phyloP scores from a whole-genome alignment of 64 coral and sea anemone genomes.

The Stylophora pistillata region DNA sequence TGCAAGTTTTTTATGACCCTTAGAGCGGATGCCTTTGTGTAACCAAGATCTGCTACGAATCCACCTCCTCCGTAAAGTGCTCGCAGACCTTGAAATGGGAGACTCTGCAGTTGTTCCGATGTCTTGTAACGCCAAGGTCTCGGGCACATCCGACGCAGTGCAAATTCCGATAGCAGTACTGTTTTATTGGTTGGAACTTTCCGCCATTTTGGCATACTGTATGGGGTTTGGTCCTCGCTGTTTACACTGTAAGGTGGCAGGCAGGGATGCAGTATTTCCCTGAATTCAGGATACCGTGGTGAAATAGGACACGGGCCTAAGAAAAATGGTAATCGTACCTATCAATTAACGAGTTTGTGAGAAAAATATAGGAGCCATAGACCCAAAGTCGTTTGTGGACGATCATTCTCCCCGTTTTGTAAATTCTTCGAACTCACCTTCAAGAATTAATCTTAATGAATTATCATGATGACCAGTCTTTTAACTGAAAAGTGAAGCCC shows the following conservation, averaged over 20 bases:
- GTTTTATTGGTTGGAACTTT: slow-evolving; percentile 60
- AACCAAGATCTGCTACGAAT: slow-evolving; percentile 84
- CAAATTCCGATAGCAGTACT: slow-evolving; percentile 70
- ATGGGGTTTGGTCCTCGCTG: slow-evolving; percentile 69
- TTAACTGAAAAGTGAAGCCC: background rate
- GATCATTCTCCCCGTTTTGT: too few relatives aligned
- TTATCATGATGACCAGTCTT: too few relatives aligned
- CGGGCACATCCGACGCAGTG: slow-evolving; percentile 75
- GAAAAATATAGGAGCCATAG: background rate
- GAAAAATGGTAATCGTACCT: background rate
- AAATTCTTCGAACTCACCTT: too few relatives aligned
- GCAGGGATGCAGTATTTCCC: slow-evolving; percentile 30
- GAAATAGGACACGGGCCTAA: slow-evolving; percentile 64
- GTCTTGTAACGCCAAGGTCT: slow-evolving; percentile 82
- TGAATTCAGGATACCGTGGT: slow-evolving; percentile 54
- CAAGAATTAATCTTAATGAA: too few relatives aligned
- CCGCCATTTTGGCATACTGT: slow-evolving; percentile 76
- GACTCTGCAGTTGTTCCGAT: slow-evolving; percentile 56
- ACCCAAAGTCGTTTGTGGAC: too few relatives aligned
- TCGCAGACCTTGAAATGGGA: slow-evolving; percentile 66
- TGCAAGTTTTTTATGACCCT: slow-evolving; percentile 66
- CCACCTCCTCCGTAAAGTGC: slow-evolving; percentile 81
- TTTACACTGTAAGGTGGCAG: slow-evolving; percentile 62
- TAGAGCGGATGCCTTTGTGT: slow-evolving; percentile 70
- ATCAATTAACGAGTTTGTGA: background rate